Percentiles rank a stretch among this genome's conserved stretches.
Evolutionary conservation across 2,888 invertebrate genomes (phyloP).

Genomic region (Drosophila pegasa): DNA sequence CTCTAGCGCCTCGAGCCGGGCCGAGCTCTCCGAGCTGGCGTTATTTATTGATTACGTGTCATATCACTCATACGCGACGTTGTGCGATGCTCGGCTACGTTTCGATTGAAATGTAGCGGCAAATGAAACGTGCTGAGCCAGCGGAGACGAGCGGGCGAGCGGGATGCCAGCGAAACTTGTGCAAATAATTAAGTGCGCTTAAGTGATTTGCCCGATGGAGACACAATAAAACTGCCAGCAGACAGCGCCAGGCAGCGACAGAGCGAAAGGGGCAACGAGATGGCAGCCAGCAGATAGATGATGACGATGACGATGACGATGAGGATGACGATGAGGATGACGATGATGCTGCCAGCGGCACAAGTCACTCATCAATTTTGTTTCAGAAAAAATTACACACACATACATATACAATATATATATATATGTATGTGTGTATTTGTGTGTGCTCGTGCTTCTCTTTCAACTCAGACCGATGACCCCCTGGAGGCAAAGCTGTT

Average conservation of each 20-base stretch:
- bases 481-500: conserved; percentile 45
- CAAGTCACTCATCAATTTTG: conserved; percentile 60
- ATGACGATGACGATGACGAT: conserved; percentile 39
- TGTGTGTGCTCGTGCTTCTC: conserved; percentile 7
- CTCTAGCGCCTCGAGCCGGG: background rate
- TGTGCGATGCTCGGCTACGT: conserved; percentile 49
- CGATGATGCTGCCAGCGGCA: conserved; percentile 49
- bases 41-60: conserved; percentile 78
- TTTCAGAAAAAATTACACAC: conserved; percentile 23
- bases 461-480: conserved; percentile 43
- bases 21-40: conserved; percentile 35
- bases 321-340: conserved; percentile 2
- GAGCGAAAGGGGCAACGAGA: background rate
- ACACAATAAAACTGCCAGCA: conserved; percentile 14
- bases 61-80: conserved; percentile 76
- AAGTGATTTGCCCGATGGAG: conserved; percentile 68
- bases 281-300: conserved; percentile 22
- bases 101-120: conserved; percentile 71
- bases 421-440: background rate
- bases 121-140: conserved; percentile 51
- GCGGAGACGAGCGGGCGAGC: background rate
- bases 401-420: background rate
- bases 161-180: conserved; percentile 57
- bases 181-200: conserved; percentile 80
- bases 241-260: background rate